Evolutionary conservation across 2,888 invertebrate genomes (phyloP).

Genomic region (Cylindroiulus punctatus): DNA sequence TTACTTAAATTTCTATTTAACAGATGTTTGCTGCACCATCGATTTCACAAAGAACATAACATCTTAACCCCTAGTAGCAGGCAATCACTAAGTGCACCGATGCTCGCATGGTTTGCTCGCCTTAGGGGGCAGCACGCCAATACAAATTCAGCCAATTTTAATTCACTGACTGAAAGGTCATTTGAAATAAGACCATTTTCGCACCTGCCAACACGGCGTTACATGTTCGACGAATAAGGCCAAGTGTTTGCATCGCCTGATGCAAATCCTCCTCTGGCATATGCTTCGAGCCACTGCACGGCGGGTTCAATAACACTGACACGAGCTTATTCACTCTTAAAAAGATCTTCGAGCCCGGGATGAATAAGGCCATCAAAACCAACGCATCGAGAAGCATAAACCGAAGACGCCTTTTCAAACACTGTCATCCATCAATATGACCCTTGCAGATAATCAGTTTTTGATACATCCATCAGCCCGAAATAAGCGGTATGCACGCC

Average conservation of each 20-base stretch:
- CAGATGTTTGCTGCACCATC: too few relatives aligned
- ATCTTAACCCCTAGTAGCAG: background rate
- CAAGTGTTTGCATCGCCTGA: background rate
- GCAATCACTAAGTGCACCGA: background rate
- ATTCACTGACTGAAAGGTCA: background rate
- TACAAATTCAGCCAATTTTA: background rate
- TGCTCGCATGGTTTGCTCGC: background rate
- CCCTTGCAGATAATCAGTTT: background rate
- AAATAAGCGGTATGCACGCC: background rate
- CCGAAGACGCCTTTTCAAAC: background rate
- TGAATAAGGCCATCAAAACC: conserved; percentile 5
- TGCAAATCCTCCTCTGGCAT: background rate
- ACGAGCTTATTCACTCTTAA: conserved; percentile 29
- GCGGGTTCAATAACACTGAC: conserved; percentile 2
- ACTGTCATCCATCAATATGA: background rate
- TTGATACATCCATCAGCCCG: background rate
- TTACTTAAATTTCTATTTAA: too few relatives aligned
- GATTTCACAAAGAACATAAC: background rate
- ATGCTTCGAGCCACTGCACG: background rate
- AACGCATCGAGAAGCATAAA: background rate
- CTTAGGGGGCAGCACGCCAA: background rate
- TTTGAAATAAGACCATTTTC: background rate
- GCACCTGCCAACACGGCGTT: background rate
- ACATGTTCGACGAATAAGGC: background rate
- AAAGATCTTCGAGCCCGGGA: background rate